Percentiles rank a stretch among this genome's conserved stretches.
phyloP scores from a whole-genome alignment of 1,140 invertebrate genomes.

The Drosophila setifemur region DNA sequence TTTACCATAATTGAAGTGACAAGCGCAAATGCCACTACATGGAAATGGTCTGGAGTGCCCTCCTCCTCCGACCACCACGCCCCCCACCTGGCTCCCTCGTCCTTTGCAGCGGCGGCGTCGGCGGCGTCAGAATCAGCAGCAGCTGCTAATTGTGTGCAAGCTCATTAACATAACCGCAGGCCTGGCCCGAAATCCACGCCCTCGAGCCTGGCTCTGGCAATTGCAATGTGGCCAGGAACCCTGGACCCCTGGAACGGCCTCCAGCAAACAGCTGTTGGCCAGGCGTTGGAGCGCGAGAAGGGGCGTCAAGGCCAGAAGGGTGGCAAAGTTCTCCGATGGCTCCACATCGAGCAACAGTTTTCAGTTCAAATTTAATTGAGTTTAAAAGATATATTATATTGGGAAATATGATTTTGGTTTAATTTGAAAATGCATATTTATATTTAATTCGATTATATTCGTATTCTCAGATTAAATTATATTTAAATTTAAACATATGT shows the following conservation, averaged over 20 bases:
- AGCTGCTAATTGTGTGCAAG: slow-evolving; percentile 81
- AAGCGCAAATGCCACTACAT: slow-evolving; percentile 77
- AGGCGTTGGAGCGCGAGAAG: not conserved
- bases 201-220: slow-evolving; percentile 5
- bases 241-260: slow-evolving; percentile 13
- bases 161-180: slow-evolving; percentile 81
- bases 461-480: too few species aligned
- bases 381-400: not conserved
- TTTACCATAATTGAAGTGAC: slow-evolving; percentile 81
- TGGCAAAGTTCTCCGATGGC: slow-evolving; percentile 7
- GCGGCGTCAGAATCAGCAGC: slow-evolving; percentile 47
- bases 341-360: slow-evolving; percentile 19
- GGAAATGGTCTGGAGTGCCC: slow-evolving; percentile 39
- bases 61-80: slow-evolving; percentile 9
- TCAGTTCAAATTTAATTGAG: not conserved
- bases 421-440: too few species aligned
- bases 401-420: too few species aligned
- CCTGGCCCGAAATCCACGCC: slow-evolving; percentile 54
- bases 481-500: too few species aligned
- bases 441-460: too few species aligned
- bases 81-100: not conserved
- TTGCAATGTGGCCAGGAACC: slow-evolving; percentile 23
- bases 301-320: slow-evolving; percentile 4
- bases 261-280: slow-evolving; percentile 33
- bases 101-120: not conserved